Percentiles rank a stretch among this genome's conserved stretches.
These are phyloP conservation scores for Ditylenchus weischeri DNA, from an alignment of 2,888 invertebrate species.

Conservation along the genomic window DNA sequence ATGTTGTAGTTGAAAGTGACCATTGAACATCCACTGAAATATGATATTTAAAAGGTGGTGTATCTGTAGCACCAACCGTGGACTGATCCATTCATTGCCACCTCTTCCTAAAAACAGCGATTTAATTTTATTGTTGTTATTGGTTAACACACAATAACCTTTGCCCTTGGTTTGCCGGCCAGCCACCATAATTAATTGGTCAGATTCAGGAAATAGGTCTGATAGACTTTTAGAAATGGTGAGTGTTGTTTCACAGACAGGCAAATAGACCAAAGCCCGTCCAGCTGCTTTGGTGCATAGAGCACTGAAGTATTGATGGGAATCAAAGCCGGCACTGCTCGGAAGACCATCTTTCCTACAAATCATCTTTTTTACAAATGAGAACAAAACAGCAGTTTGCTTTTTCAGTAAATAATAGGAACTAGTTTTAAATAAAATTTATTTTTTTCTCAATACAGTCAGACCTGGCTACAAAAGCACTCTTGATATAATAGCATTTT, in stretches of 20 bases:
- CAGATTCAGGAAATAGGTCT: slow-evolving; percentile 41
- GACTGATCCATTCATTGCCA: slow-evolving; percentile 82
- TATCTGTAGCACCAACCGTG: slow-evolving; percentile 61
- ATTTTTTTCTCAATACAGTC: too few species aligned
- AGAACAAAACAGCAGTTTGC: too few species aligned
- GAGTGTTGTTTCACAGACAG: slow-evolving; percentile 55
- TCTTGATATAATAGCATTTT: too few species aligned
- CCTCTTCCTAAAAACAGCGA: slow-evolving; percentile 63
- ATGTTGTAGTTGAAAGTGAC: slow-evolving; percentile 70
- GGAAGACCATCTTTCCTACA: too few species aligned
- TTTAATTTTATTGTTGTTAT: background rate
- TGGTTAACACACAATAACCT: slow-evolving; percentile 29
- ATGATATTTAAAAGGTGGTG: background rate
- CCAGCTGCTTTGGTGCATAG: slow-evolving; percentile 46
- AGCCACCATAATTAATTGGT: slow-evolving; percentile 51
- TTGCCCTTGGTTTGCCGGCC: slow-evolving; percentile 48
- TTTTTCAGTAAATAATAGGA: too few species aligned
- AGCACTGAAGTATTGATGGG: slow-evolving; percentile 40
- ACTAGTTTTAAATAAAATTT: too few species aligned
- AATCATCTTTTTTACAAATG: background rate
- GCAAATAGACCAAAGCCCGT: slow-evolving; percentile 45
- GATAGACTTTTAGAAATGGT: slow-evolving; percentile 46
- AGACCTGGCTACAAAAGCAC: too few species aligned
- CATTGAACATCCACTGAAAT: slow-evolving; percentile 18
- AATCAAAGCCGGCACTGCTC: slow-evolving; percentile 37